Conservation (phyloP, 2,888 invertebrate genomes). For the Hirtodrosophila confusa region DNA sequence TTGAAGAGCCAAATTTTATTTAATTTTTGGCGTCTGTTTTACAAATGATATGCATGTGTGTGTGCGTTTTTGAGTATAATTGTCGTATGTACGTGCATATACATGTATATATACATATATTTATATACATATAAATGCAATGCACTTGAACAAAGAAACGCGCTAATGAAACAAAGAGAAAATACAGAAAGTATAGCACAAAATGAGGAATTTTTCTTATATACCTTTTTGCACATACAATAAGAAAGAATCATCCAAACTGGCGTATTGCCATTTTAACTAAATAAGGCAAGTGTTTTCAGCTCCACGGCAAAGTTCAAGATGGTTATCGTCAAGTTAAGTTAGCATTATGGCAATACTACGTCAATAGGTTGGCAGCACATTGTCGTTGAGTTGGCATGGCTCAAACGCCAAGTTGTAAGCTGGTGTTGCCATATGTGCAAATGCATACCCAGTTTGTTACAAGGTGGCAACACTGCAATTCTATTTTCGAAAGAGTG, state of each 20-base stretch:
- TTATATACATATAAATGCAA: constrained; percentile 25
- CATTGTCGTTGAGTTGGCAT: no score
- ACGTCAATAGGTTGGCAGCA: constrained; percentile 4
- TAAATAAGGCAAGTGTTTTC: constrained; percentile 15
- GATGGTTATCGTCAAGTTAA: neutral
- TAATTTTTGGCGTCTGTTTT: constrained; percentile 40
- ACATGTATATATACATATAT: no score
- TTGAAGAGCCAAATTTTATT: constrained; percentile 8
- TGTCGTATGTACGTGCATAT: neutral
- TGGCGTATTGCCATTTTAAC: constrained; percentile 35
- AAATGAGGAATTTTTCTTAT: constrained; percentile 5
- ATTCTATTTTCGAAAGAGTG: no score
- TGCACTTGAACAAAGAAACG: constrained; percentile 50
- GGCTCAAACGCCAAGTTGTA: no score
- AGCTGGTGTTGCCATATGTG: no score
- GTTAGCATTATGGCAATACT: no score
- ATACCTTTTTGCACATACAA: neutral
- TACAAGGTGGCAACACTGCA: no score
- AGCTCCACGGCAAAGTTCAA: constrained; percentile 5
- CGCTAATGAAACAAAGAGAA: constrained; percentile 37
- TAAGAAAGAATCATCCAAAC: constrained; percentile 16
- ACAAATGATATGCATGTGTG: constrained; percentile 11
- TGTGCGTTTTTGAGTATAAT: constrained; percentile 1
- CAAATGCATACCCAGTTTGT: no score
- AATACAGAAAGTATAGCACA: constrained; percentile 25